A percentile compares a stretch with the other conserved stretches of the same genome.
These are phyloP conservation scores for Rhabdophis nuchalis DNA, from an alignment of 2,797 vertebrate genomes.

Conservation along the genomic window DNA sequence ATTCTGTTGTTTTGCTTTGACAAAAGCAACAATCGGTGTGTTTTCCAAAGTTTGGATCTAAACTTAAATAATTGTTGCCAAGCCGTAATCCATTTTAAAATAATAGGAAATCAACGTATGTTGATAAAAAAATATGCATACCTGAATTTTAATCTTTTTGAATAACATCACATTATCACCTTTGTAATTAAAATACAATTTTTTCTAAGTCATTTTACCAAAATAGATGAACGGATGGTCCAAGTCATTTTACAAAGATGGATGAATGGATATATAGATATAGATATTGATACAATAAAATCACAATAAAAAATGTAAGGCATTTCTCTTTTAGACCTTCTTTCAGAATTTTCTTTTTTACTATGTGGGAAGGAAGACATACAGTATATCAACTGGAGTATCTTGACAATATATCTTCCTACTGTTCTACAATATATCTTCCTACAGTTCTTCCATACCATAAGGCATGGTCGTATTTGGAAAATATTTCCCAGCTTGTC, in stretches of 20 bases:
- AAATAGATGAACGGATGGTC: background rate
- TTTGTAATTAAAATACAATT: background rate
- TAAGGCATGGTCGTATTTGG: background rate
- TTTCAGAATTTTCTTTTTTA: background rate
- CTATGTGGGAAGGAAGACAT: background rate
- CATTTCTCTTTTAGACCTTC: background rate
- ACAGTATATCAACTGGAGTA: background rate
- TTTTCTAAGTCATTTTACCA: background rate
- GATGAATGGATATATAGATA: background rate
- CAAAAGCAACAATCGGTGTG: conserved; percentile 31
- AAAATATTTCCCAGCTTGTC: background rate
- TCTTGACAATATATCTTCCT: background rate
- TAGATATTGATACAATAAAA: background rate
- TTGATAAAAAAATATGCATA: background rate
- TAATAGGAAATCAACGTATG: background rate
- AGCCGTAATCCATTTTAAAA: conserved; percentile 41
- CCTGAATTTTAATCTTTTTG: background rate
- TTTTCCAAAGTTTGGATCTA: conserved; percentile 34
- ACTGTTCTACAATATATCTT: background rate
- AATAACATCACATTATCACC: background rate
- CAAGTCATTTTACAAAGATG: background rate
- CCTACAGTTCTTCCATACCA: background rate
- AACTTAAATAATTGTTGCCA: background rate
- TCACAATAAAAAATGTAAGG: background rate
- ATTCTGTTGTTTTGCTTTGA: background rate